These are phyloP conservation scores for Helogale parvula DNA, from an alignment of 2,113 vertebrate species.

Conservation along the genomic window DNA sequence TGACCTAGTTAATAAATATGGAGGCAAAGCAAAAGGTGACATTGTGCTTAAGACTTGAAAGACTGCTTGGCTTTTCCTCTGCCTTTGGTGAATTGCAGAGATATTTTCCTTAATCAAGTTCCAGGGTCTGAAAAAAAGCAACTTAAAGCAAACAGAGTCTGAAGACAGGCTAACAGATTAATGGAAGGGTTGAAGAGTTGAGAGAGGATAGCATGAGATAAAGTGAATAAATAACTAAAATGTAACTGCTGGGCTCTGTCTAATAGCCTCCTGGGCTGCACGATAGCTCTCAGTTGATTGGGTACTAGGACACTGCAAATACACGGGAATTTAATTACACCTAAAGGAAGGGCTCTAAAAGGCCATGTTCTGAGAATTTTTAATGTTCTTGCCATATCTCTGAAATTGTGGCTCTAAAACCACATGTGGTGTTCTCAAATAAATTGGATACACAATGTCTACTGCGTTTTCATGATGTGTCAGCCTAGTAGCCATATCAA, in stretches of 20 bases:
- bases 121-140: conserved; percentile 46
- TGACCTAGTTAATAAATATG: conserved; percentile 52
- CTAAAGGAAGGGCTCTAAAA: not conserved
- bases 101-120: conserved; percentile 69
- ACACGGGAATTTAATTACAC: conserved; percentile 49
- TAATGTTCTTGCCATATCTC: conserved; percentile 30
- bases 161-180: conserved; percentile 66
- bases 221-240: conserved; percentile 69
- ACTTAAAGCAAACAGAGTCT: conserved; percentile 62
- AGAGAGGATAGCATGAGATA: conserved; percentile 46
- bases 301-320: conserved; percentile 37
- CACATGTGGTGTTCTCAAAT: not conserved
- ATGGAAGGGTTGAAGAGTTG: conserved; percentile 58
- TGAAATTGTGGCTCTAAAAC: conserved; percentile 2
- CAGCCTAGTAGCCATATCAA: not conserved
- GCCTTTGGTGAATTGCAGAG: conserved; percentile 68
- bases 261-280: conserved; percentile 27
- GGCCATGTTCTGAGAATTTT: conserved; percentile 51
- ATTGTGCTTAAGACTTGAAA: conserved; percentile 11
- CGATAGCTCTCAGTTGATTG: not conserved
- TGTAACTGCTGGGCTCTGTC: not conserved
- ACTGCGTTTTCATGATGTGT: not conserved
- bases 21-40: conserved; percentile 9
- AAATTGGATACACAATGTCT: not conserved
- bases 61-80: conserved; percentile 29